A percentile compares a stretch with the other conserved stretches of the same genome.
These are phyloP conservation scores for Artemisiospiza belli DNA, from an alignment of 2,113 vertebrate genomes.

Conservation along the genomic window DNA sequence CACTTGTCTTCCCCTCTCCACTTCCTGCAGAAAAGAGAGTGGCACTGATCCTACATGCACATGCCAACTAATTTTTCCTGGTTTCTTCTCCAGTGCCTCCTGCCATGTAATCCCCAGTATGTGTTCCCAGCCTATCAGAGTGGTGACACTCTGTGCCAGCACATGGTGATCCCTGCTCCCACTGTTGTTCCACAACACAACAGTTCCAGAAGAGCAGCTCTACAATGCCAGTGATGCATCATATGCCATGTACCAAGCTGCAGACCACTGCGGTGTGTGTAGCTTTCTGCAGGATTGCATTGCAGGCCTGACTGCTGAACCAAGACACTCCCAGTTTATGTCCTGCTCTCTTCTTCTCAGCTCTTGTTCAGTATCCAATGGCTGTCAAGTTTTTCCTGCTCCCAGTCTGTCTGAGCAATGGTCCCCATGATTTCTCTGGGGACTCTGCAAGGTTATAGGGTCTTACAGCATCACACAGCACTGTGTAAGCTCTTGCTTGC, in stretches of 20 bases:
- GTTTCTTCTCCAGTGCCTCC: not conserved
- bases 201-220: not conserved
- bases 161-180: not conserved
- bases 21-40: not conserved
- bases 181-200: not conserved
- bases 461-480: not conserved
- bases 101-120: not conserved
- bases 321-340: not conserved
- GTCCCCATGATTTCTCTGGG: not conserved
- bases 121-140: not conserved
- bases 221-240: rapidly evolving
- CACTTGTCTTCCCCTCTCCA: not conserved
- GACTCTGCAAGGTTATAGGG: rapidly evolving
- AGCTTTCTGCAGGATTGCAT: not conserved
- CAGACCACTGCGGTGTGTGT: not conserved
- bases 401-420: not conserved
- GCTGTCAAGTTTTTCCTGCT: not conserved
- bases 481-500: not conserved
- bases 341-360: not conserved
- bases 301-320: not conserved
- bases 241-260: not conserved
- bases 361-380: not conserved
- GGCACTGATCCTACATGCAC: not conserved
- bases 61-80: not conserved
- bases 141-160: not conserved